phyloP scores from a whole-genome alignment of 1,140 invertebrate genomes.

The Oreohelix idahoensis region DNA sequence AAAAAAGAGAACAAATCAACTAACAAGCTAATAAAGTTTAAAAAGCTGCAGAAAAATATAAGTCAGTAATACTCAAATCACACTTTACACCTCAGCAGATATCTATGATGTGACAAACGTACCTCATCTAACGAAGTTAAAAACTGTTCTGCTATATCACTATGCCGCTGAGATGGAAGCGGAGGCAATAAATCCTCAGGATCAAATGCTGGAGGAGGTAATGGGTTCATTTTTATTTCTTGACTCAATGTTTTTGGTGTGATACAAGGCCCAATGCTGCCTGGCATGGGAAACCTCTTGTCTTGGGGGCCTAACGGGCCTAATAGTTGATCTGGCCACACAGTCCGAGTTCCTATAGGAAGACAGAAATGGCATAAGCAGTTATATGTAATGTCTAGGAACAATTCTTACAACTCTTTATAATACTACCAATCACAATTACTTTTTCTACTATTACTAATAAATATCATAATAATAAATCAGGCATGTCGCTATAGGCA shows the following conservation, averaged over 20 bases:
- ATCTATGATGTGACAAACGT: not conserved
- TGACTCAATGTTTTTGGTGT: not conserved
- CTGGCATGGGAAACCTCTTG: slow-evolving; percentile 81
- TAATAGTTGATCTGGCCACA: slow-evolving; percentile 55
- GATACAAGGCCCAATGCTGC: slow-evolving; percentile 74
- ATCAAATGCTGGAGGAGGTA: not conserved
- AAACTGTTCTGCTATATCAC: slow-evolving; percentile 43
- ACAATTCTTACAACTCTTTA: not conserved
- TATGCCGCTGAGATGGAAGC: slow-evolving; percentile 14
- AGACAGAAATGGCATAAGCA: not conserved
- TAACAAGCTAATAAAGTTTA: no score
- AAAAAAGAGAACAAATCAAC: no score
- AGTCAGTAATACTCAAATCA: no score
- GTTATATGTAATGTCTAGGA: not conserved
- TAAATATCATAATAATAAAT: no score
- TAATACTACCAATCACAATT: no score
- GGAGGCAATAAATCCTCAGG: slow-evolving; percentile 15
- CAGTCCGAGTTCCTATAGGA: slow-evolving; percentile 32
- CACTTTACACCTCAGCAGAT: no score
- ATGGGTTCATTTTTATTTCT: not conserved
- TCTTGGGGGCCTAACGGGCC: slow-evolving; percentile 77
- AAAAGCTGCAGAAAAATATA: no score
- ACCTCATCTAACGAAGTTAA: slow-evolving; percentile 40
- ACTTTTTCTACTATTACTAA: no score
- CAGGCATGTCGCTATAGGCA: no score